phyloP scores from a whole-genome alignment of 1,140 invertebrate species.

The Drosophila saltans region DNA sequence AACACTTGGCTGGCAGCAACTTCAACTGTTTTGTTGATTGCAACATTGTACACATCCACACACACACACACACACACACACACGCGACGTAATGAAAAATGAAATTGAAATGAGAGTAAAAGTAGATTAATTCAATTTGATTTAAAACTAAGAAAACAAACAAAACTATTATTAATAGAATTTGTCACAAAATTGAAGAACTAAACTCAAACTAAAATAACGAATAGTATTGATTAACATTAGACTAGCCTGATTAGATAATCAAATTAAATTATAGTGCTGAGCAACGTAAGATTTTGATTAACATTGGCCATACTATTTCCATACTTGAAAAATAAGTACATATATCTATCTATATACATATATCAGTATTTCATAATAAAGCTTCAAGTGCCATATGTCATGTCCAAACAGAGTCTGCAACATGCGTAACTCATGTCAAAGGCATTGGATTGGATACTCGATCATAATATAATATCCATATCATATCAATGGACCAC shows the following conservation, averaged over 20 bases:
- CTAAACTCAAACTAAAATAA: neutral
- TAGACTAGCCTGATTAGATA: too few relatives aligned
- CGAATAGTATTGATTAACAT: neutral
- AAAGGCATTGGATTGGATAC: slow-evolving; percentile 44
- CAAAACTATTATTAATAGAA: neutral
- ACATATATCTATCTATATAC: too few relatives aligned
- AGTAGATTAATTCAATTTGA: slow-evolving; percentile 15
- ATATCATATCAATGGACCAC: slow-evolving; percentile 28
- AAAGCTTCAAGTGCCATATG: neutral
- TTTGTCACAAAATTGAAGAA: neutral
- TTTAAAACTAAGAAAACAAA: neutral
- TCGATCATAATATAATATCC: slow-evolving; percentile 44
- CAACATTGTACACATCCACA: slow-evolving; percentile 35
- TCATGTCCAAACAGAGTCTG: slow-evolving; percentile 8
- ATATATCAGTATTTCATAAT: neutral
- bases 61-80: slow-evolving; percentile 5
- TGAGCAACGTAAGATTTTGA: too few relatives aligned
- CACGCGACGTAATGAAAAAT: slow-evolving; percentile 21
- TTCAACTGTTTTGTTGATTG: slow-evolving; percentile 34
- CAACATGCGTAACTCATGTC: slow-evolving; percentile 70
- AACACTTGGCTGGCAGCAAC: slow-evolving; percentile 25
- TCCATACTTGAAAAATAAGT: too few relatives aligned
- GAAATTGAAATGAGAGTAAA: slow-evolving; percentile 34
- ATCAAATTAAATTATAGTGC: too few relatives aligned
- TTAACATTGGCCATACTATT: too few relatives aligned